These are phyloP conservation scores for Oostethus manadensis DNA, from an alignment of 2,113 vertebrate genomes.

Conservation along the genomic window DNA sequence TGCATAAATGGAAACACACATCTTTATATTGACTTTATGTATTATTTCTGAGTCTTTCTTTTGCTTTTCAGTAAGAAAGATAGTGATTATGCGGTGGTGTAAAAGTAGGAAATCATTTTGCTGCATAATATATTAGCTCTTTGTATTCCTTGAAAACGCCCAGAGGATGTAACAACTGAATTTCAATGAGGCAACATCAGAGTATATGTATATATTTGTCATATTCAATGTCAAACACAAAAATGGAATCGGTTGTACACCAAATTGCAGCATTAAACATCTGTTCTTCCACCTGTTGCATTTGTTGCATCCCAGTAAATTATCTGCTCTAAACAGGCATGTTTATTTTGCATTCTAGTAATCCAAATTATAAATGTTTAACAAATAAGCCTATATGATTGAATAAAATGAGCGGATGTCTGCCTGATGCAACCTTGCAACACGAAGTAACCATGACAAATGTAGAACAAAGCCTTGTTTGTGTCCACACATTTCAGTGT, in stretches of 20 bases:
- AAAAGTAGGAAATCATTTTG: too few relatives aligned
- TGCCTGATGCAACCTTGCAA: constrained; percentile 28
- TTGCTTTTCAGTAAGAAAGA: too few relatives aligned
- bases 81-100: too few relatives aligned
- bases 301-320: neutral
- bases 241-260: constrained; percentile 31
- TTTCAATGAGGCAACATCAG: constrained; percentile 5
- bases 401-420: constrained; percentile 53
- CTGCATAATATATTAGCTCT: too few relatives aligned
- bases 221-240: constrained; percentile 17
- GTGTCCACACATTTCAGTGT: constrained; percentile 63
- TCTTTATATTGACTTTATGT: too few relatives aligned
- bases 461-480: constrained; percentile 57
- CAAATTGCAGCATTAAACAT: constrained; percentile 30
- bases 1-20: too few relatives aligned
- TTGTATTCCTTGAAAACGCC: too few relatives aligned
- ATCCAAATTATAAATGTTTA: constrained; percentile 29
- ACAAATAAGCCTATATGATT: constrained; percentile 19
- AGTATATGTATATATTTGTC: neutral
- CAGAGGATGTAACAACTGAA: neutral
- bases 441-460: constrained; percentile 38
- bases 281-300: constrained; percentile 3
- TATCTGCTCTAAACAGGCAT: too few relatives aligned
- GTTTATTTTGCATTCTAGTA: neutral
- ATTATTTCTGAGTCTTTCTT: too few relatives aligned